These are phyloP conservation scores for Parotocinclus haroldoi DNA, from an alignment of 2,797 vertebrate genomes.

Conservation along the genomic window DNA sequence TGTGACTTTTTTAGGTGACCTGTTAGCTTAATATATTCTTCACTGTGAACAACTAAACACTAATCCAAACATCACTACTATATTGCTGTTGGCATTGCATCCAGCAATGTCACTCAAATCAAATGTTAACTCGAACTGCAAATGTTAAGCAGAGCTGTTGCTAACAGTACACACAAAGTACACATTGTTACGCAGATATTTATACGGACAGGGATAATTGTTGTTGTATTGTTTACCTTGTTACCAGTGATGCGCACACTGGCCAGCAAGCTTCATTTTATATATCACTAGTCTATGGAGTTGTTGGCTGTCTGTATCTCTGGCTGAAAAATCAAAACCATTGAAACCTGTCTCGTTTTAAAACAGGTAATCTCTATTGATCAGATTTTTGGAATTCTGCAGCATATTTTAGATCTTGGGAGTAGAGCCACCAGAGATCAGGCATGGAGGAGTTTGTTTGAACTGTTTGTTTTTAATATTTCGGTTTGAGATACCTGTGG, in stretches of 20 bases:
- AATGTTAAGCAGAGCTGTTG: too few relatives aligned
- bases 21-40: too few relatives aligned
- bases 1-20: too few relatives aligned
- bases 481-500: not conserved
- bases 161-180: too few relatives aligned
- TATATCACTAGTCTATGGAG: not conserved
- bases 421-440: slow-evolving; percentile 1
- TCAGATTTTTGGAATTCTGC: not conserved
- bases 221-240: not conserved
- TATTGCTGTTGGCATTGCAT: too few relatives aligned
- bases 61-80: too few relatives aligned
- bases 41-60: too few relatives aligned
- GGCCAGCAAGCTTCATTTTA: not conserved
- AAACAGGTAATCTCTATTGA: not conserved
- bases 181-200: too few relatives aligned
- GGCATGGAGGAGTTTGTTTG: not conserved
- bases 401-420: not conserved
- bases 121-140: too few relatives aligned
- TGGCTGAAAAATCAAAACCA: not conserved
- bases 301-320: not conserved
- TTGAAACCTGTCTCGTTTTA: slow-evolving; percentile 4
- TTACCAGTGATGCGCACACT: not conserved
- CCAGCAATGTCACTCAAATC: too few relatives aligned
- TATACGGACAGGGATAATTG: too few relatives aligned
- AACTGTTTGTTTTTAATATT: slow-evolving; percentile 16